Conservation (phyloP, 2,888 invertebrate species). For the Rutpela maculata region DNA sequence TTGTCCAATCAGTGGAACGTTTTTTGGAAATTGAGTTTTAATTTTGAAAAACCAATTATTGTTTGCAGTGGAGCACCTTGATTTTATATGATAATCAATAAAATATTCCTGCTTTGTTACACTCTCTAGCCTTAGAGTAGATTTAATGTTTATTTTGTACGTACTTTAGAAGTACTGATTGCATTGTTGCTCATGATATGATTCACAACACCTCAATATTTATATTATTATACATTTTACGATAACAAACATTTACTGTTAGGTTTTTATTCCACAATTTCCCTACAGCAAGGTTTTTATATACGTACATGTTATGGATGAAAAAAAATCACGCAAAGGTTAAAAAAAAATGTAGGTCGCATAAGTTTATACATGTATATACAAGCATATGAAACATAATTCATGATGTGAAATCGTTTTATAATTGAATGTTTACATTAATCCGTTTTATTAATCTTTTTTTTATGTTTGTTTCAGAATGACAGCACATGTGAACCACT, state of each 20-base stretch:
- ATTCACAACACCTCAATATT: background rate
- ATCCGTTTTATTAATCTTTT: conserved; percentile 5
- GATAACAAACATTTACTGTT: conserved; percentile 20
- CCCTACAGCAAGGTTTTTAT: too few species aligned
- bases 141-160: too few species aligned
- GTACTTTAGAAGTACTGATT: background rate
- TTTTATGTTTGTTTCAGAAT: conserved; percentile 61
- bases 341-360: background rate
- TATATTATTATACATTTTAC: conserved; percentile 23
- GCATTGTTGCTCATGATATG: background rate
- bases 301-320: background rate
- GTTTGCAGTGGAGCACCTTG: too few species aligned
- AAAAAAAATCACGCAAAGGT: conserved; percentile 17
- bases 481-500: conserved; percentile 61
- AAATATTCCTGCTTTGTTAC: too few species aligned
- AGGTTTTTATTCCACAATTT: background rate
- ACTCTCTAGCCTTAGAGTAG: too few species aligned
- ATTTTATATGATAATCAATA: too few species aligned
- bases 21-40: too few species aligned
- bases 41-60: too few species aligned
- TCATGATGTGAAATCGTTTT: conserved; percentile 1
- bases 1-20: too few species aligned
- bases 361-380: background rate
- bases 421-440: conserved; percentile 3
- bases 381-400: background rate